Evolutionary conservation across 1,140 invertebrate genomes (phyloP), one percentile per base, ranked within the genome.

Genomic region (Ceratina calcarata): DNA sequence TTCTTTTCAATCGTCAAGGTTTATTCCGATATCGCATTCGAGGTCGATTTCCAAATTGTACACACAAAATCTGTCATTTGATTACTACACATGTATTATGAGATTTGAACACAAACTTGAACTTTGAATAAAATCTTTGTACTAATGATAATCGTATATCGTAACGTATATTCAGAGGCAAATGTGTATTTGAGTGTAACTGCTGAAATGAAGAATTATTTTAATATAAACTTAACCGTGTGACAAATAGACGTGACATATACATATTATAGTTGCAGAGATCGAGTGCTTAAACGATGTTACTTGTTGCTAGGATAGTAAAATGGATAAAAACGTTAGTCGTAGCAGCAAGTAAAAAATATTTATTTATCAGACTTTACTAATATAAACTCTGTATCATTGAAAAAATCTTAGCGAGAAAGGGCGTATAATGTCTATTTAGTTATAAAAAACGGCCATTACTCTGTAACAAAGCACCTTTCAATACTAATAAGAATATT

Each of bases 221-320:
- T 87, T 87, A 45, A 85, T 87, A 87, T 87, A 85, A 78, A 80
- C 72, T 85, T 72, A 83, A 83, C 71, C 74, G 61, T 83, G 68
- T 83, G 83, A 87, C 81, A 87, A 87, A 87, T 87, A 85, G 85
- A 83, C 74, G 64, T 85, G 68, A 81, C 78, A 65, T 85, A 76
- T 72, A 67, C 80, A 87, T 60, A 45, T 68, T 83, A 62, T 67
- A 87, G 73, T 74, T 83, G 73, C 75, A 82, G 51, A 76, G 20
- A 61, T 49, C 61, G 69, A 80, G 65, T 84, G 60, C 73, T 86
- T 83, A 83, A 3, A 74, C 45, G 20, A n/a, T 53, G 61, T 64
- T 70, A 60, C 61, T 83, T 74, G 72, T 87, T 85, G 71, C 64
- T 75, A 55, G 66, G 60, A 57, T 67, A 61, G 60, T 58, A 61